A percentile compares a stretch with the other conserved stretches of the same genome.
These are phyloP conservation scores for Battus philenor DNA, from an alignment of 1,140 invertebrate genomes.

Conservation along the genomic window DNA sequence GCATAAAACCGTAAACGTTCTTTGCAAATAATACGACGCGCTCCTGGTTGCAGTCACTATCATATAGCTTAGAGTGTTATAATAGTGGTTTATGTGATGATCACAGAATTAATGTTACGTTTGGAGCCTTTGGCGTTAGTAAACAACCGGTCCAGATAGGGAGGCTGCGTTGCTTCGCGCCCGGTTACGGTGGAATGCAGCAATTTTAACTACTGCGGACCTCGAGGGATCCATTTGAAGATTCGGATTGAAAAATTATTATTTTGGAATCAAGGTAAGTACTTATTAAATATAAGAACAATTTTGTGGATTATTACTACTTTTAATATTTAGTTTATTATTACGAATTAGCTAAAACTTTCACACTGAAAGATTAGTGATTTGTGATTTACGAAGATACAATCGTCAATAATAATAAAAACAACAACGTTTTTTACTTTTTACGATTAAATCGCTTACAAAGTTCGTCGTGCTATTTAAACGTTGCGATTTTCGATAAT, in stretches of 20 bases:
- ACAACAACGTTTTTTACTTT: too few relatives aligned
- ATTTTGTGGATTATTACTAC: too few relatives aligned
- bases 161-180: slow-evolving; percentile 66
- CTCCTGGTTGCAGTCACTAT: slow-evolving; percentile 38
- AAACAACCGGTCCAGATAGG: slow-evolving; percentile 67
- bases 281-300: too few relatives aligned
- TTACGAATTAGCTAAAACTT: too few relatives aligned
- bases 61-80: slow-evolving; percentile 35
- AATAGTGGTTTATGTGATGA: slow-evolving; percentile 63
- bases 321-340: too few relatives aligned
- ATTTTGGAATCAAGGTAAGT: slow-evolving; percentile 50
- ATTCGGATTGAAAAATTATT: slow-evolving; percentile 47
- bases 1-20: slow-evolving; percentile 32
- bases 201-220: slow-evolving; percentile 73
- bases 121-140: slow-evolving; percentile 34
- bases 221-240: slow-evolving; percentile 53
- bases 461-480: too few relatives aligned
- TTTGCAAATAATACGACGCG: slow-evolving; percentile 41
- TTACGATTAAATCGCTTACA: too few relatives aligned
- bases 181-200: slow-evolving; percentile 70
- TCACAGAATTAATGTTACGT: slow-evolving; percentile 23
- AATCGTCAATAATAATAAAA: too few relatives aligned
- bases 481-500: too few relatives aligned
- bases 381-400: too few relatives aligned
- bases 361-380: too few relatives aligned